Conservation (phyloP, 2,888 invertebrate species). For the Octodonta nipae region DNA sequence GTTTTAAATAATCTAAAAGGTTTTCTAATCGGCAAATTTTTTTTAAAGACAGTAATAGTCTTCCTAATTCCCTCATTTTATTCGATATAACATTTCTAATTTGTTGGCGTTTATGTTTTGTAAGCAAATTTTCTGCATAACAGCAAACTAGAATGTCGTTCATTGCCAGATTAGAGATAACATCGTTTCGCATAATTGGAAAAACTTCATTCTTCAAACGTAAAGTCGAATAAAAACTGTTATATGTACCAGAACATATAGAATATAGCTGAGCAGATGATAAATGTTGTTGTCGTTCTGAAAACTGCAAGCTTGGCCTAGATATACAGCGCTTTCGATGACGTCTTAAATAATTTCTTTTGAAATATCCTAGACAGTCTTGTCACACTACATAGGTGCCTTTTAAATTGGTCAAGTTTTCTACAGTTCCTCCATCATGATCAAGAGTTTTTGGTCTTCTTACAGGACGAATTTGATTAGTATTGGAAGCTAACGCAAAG, state of each 20-base stretch:
- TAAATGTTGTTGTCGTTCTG: conserved; percentile 2
- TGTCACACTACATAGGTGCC: conserved; percentile 7
- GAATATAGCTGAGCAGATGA: conserved; percentile 1
- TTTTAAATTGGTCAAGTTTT: conserved; percentile 4
- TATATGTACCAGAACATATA: conserved; percentile 5
- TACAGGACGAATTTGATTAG: conserved; percentile 3
- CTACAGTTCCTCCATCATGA: neutral
- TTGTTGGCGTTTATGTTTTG: conserved; percentile 11
- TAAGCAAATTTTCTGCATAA: conserved; percentile 10
- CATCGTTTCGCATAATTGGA: conserved; percentile 11
- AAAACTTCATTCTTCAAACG: conserved; percentile 9
- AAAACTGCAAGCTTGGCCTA: neutral
- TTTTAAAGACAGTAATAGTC: conserved; percentile 8
- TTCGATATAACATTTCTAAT: conserved; percentile 9
- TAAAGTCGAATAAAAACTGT: conserved; percentile 4
- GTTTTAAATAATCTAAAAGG: conserved; percentile 9
- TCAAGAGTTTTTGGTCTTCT: conserved; percentile 3
- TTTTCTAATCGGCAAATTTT: conserved; percentile 5
- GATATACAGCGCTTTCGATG: conserved; percentile 6
- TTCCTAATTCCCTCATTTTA: conserved; percentile 12
- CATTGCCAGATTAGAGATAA: conserved; percentile 11
- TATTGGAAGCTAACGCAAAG: conserved; percentile 3
- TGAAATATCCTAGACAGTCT: conserved; percentile 8
- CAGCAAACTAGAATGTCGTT: conserved; percentile 11
- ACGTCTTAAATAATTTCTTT: conserved; percentile 8